Evolutionary conservation across 2,797 vertebrate species (phyloP), one percentile per base, ranked within the genome.

Genomic region (Parambassis ranga): DNA sequence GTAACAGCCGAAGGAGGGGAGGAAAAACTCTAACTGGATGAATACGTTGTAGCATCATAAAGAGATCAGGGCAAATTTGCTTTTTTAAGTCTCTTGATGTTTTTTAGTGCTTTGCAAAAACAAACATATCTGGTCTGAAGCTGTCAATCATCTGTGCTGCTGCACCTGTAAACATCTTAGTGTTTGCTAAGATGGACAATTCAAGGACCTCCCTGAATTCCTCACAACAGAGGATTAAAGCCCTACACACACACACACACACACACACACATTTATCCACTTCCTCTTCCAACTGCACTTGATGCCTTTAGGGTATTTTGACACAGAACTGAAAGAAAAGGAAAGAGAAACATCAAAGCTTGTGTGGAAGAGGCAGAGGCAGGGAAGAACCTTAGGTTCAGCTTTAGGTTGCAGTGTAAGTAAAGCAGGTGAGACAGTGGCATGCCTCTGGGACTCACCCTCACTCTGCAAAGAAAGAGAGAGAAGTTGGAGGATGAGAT

Each of bases 181-280:
- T 65, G 39, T 65, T 80, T 78, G 32, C 72, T 43, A n/a, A 56
- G 48, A 26, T 3, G 22, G 80, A 84, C 83, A 86, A 66, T 53
- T 82, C 71, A 70, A 46, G 10, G 27, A 32, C 22, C 11, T 11
- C n/a, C 28, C 15, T 27, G 32, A 32, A 63, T 66, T 77, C 61
- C 35, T 68, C 59, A 57, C 48, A 16, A 24, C 35, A 33, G 20
- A 68, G 81, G 81, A 89, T 84, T 75, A 78, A 85, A 87, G 75
- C 57, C 47, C 28, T 16, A 44, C 13, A 15, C 20, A 20, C 19
- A 39, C 15, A 4, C 19, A 22, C n/a, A 18, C 23, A 41, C 35
- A 27, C 24, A n/a, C 36, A 43, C 22, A 44, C 5, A 35, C 10
- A 57, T 59, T 22, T 32, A 67, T 58, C 36, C 46, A 33, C 42